phyloP scores from a whole-genome alignment of 2,797 vertebrate species.

The Cossypha polioptera region DNA sequence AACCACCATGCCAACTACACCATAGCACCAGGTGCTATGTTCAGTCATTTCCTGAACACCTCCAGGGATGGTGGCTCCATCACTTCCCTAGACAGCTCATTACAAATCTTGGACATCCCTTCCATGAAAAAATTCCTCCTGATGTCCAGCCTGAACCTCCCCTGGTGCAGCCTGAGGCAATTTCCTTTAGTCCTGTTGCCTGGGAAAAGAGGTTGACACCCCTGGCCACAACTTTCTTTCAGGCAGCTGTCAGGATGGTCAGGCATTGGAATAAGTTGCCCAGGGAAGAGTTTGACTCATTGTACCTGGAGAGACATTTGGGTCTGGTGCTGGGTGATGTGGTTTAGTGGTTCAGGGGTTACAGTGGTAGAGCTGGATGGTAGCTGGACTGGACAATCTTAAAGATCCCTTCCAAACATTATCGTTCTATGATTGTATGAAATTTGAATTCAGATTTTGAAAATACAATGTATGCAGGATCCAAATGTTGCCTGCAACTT shows the following conservation, averaged over 20 bases:
- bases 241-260: neutral
- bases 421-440: neutral
- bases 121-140: neutral
- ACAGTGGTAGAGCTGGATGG: neutral
- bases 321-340: neutral
- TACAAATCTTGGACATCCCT: neutral
- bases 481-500: neutral
- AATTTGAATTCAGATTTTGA: neutral
- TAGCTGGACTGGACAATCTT: neutral
- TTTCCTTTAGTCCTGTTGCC: neutral
- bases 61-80: neutral
- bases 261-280: neutral
- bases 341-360: neutral
- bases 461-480: neutral
- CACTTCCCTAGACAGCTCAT: neutral
- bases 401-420: neutral
- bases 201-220: neutral
- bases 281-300: neutral
- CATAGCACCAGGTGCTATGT: neutral
- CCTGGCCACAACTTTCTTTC: neutral
- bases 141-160: rapidly evolving
- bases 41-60: neutral
- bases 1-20: neutral
- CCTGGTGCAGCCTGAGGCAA: neutral
- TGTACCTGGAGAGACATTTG: neutral